These are phyloP conservation scores for Hippasteria phrygiana DNA, from an alignment of 53 echinoderm and acorn worm species.

Conservation along the genomic window DNA sequence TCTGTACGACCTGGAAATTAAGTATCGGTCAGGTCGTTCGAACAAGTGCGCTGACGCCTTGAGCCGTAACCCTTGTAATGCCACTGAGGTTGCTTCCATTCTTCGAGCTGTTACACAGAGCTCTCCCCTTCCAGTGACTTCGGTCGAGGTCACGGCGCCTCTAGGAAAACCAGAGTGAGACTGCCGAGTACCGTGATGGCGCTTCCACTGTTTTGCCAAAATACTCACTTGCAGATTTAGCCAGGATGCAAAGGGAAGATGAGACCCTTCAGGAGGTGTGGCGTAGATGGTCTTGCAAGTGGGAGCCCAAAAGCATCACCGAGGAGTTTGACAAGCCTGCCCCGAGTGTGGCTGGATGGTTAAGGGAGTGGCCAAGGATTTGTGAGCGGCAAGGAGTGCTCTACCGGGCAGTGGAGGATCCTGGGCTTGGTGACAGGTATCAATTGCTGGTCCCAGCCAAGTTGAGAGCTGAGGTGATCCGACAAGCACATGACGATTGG, in stretches of 20 bases:
- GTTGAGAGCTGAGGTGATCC: background rate
- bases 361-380: constrained; percentile 15
- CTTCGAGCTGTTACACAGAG: background rate
- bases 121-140: background rate
- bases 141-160: background rate
- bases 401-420: constrained; percentile 10
- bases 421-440: background rate
- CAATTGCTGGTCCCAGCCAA: constrained; percentile 49
- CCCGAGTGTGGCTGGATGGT: constrained; percentile 32
- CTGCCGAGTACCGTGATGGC: background rate
- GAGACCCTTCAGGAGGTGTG: constrained; percentile 28
- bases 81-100: background rate
- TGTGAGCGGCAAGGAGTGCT: constrained; percentile 45
- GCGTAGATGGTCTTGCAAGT: constrained; percentile 19
- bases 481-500: constrained; percentile 57
- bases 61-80: constrained; percentile 43
- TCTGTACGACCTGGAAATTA: constrained; percentile 33
- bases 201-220: constrained; percentile 63
- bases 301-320: constrained; percentile 34
- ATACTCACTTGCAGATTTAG: constrained; percentile 44
- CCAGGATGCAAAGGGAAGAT: constrained; percentile 59
- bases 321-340: background rate
- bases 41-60: constrained; percentile 64
- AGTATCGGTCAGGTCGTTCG: constrained; percentile 41
- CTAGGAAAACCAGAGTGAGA: background rate